Percentiles rank a stretch among this genome's conserved stretches.
Conservation (phyloP, 1,140 invertebrate genomes). For the Drosophila rufa region DNA sequence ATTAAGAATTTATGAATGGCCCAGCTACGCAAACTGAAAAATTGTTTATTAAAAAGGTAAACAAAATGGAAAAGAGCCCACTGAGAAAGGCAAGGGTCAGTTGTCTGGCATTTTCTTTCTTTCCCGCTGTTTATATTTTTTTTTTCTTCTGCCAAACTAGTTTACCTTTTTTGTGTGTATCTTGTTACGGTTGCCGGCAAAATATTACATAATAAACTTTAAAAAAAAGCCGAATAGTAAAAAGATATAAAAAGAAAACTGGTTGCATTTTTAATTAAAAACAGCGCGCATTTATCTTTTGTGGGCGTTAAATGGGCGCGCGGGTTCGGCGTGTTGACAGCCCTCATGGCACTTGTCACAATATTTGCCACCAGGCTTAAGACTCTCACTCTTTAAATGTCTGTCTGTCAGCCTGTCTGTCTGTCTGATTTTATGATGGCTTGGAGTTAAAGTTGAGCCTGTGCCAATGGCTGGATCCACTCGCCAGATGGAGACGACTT, state of each 20-base stretch:
- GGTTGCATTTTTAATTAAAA: constrained; percentile 71
- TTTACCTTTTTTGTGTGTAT: constrained; percentile 37
- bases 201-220: constrained; percentile 59
- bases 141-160: constrained; percentile 34
- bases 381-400: constrained; percentile 8
- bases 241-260: constrained; percentile 28
- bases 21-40: constrained; percentile 45
- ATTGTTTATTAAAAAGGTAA: constrained; percentile 76
- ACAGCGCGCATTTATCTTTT: constrained; percentile 31
- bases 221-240: constrained; percentile 30
- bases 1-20: constrained; percentile 56
- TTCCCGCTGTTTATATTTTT: not conserved
- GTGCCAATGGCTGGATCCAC: constrained; percentile 23
- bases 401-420: constrained; percentile 3
- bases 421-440: constrained; percentile 42
- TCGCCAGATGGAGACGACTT: constrained; percentile 61
- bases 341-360: constrained; percentile 73
- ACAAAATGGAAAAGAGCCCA: constrained; percentile 47
- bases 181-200: constrained; percentile 16
- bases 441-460: constrained; percentile 48
- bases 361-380: constrained; percentile 57
- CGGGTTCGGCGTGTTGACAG: constrained; percentile 58
- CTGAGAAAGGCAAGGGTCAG: constrained; percentile 1
- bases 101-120: constrained; percentile 14
- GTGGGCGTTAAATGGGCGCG: constrained; percentile 48